Conservation (phyloP, 2,797 vertebrate genomes). For the Antrozous pallidus region DNA sequence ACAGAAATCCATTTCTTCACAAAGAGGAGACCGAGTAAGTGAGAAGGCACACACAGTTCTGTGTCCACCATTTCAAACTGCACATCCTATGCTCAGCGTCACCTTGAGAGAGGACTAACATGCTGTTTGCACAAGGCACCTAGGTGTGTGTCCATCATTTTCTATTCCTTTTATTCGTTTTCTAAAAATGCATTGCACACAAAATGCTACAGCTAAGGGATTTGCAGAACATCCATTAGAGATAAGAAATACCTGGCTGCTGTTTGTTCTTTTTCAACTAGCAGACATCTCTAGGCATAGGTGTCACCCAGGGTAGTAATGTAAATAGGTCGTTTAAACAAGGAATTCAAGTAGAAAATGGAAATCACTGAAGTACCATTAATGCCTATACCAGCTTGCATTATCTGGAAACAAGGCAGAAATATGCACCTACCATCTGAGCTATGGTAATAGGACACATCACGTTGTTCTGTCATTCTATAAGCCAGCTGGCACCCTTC, state of each 20-base stretch:
- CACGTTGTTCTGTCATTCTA: not conserved
- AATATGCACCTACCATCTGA: not conserved
- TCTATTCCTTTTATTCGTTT: conserved; percentile 34
- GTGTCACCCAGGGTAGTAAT: conserved; percentile 10
- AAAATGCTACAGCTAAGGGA: conserved; percentile 48
- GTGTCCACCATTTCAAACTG: not conserved
- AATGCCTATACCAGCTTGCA: not conserved
- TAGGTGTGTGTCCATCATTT: not conserved
- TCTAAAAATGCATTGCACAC: not conserved
- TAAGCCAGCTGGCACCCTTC: not conserved
- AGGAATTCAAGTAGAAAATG: conserved; percentile 65
- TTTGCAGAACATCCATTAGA: conserved; percentile 42
- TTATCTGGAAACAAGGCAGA: not conserved
- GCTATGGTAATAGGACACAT: not conserved
- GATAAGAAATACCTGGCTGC: conserved; percentile 43
- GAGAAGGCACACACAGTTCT: not conserved
- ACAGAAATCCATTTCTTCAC: not conserved
- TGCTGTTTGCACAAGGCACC: conserved; percentile 42
- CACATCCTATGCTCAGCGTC: not conserved
- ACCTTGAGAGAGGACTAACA: not conserved
- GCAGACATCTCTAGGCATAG: not conserved
- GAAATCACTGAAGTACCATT: conserved; percentile 27
- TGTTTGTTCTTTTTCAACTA: conserved; percentile 56
- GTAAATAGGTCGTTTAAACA: conserved; percentile 62
- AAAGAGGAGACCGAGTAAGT: not conserved